Percentiles rank a stretch among this genome's conserved stretches.
Conservation (phyloP, 2,888 invertebrate species). For the Tetragonula carbonaria region DNA sequence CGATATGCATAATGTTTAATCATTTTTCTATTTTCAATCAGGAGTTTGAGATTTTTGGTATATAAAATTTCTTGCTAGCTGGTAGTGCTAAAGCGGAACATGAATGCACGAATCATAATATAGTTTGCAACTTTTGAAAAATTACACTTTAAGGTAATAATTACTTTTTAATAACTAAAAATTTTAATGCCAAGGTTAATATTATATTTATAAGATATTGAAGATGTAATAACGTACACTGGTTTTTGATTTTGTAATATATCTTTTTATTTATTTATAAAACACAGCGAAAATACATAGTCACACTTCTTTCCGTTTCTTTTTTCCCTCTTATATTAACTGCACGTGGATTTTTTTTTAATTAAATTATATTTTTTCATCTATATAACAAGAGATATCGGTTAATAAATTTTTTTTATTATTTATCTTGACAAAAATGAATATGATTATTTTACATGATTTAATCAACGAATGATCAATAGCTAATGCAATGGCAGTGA, state of each 20-base stretch:
- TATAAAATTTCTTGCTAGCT: too few species aligned
- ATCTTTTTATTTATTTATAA: conserved; percentile 38
- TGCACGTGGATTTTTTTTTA: conserved; percentile 10
- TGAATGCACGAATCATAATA: too few species aligned
- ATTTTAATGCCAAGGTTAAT: too few species aligned
- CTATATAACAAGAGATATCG: background rate
- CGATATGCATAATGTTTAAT: too few species aligned
- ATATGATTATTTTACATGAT: too few species aligned
- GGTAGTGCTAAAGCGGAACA: too few species aligned
- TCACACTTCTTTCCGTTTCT: conserved; percentile 13
- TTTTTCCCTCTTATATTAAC: conserved; percentile 14
- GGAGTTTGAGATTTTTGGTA: too few species aligned
- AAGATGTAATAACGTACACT: background rate
- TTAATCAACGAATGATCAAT: background rate
- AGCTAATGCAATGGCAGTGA: background rate
- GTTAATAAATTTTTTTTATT: conserved; percentile 1
- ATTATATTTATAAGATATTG: too few species aligned
- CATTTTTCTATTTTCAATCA: too few species aligned
- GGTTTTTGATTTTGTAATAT: conserved; percentile 17
- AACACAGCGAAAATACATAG: conserved; percentile 45
- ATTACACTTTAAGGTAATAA: too few species aligned
- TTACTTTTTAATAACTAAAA: too few species aligned
- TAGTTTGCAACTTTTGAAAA: too few species aligned
- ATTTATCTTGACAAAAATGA: background rate
- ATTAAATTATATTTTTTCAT: conserved; percentile 20